These are phyloP conservation scores for Teleogryllus oceanicus DNA, from an alignment of 2,888 invertebrate species.

Conservation along the genomic window DNA sequence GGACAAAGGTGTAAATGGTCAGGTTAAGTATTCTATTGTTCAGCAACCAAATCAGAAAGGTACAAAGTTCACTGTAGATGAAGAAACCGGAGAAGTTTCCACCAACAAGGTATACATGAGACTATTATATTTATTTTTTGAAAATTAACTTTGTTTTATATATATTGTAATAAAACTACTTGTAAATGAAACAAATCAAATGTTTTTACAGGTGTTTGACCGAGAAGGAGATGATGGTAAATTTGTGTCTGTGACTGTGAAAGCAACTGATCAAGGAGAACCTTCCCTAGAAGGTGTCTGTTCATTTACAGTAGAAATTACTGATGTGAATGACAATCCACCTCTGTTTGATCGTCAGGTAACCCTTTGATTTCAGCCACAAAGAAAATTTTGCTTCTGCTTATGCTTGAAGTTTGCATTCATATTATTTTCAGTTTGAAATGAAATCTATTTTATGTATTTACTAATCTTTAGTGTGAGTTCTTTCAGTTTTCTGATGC, in stretches of 20 bases:
- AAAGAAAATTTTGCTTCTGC: background rate
- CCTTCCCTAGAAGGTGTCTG: constrained; percentile 96
- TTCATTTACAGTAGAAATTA: constrained; percentile 96
- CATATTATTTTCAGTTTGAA: too few relatives aligned
- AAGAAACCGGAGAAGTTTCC: constrained; percentile 90
- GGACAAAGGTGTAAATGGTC: constrained; percentile 93
- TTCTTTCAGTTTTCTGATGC: too few relatives aligned
- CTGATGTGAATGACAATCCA: constrained; percentile 96
- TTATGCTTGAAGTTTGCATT: constrained; percentile 11
- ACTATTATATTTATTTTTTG: background rate
- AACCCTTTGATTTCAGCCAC: constrained; percentile 43
- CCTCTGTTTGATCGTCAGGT: constrained; percentile 93
- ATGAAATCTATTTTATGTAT: too few relatives aligned
- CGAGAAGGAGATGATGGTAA: constrained; percentile 95
- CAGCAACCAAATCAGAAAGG: constrained; percentile 94
- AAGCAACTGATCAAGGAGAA: constrained; percentile 98
- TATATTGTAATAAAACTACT: constrained; percentile 21
- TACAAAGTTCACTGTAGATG: constrained; percentile 92
- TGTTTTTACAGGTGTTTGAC: constrained; percentile 70
- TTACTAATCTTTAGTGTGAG: too few relatives aligned
- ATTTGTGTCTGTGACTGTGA: constrained; percentile 93
- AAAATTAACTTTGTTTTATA: background rate
- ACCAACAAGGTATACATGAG: constrained; percentile 69
- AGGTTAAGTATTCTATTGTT: constrained; percentile 95
- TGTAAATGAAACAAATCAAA: background rate